Percentiles rank a stretch among this genome's conserved stretches.
Evolutionary conservation across 2,113 vertebrate species (phyloP).

Genomic region (Ovibos moschatus): DNA sequence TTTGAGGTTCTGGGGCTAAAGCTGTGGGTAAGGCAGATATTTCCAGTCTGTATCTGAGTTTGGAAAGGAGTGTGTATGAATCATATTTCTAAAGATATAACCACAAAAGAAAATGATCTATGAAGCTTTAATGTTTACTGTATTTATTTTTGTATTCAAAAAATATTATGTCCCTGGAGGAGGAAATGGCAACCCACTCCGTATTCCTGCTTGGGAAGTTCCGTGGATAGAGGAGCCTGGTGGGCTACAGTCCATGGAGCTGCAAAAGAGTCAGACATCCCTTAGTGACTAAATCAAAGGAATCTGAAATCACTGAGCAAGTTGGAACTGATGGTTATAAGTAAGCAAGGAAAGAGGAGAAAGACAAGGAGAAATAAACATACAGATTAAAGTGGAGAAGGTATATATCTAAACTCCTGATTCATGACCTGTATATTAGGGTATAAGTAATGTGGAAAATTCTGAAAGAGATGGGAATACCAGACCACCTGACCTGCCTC

Average conservation of each 20-base stretch:
- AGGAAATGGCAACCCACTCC: not conserved
- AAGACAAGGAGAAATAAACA: not conserved
- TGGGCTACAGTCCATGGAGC: not conserved
- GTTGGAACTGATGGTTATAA: not conserved
- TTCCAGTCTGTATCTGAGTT: not conserved
- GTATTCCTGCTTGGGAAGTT: not conserved
- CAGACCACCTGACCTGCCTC: no score
- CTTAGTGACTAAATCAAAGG: not conserved
- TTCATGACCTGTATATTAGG: not conserved
- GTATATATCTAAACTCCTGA: not conserved
- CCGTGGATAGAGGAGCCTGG: not conserved
- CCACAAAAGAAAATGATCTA: not conserved
- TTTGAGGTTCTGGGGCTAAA: not conserved
- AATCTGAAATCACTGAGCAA: not conserved
- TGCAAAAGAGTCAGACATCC: not conserved
- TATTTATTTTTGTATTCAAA: not conserved
- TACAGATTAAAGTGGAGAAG: not conserved
- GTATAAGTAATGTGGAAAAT: not conserved
- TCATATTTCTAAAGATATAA: slow-evolving; percentile 5
- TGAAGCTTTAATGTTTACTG: not conserved
- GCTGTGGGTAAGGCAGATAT: not conserved
- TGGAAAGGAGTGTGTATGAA: not conserved
- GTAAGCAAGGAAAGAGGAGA: not conserved
- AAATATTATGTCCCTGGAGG: not conserved
- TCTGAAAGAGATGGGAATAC: no score